These are phyloP conservation scores for Neopipo cinnamomea DNA, from an alignment of 2,113 vertebrate genomes.

Conservation along the genomic window DNA sequence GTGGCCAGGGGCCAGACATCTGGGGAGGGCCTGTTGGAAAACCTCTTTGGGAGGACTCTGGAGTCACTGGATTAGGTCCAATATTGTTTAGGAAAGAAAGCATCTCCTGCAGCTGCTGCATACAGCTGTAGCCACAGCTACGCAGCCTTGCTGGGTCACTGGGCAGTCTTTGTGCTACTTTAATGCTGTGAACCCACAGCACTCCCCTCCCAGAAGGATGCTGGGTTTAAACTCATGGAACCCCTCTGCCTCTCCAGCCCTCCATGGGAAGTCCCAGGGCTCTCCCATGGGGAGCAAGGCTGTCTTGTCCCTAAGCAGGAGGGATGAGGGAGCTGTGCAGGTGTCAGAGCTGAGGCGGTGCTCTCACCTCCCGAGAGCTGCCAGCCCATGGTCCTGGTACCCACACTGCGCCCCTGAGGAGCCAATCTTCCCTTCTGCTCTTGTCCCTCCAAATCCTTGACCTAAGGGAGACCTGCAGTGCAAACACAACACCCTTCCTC, in stretches of 20 bases:
- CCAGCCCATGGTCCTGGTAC: neutral
- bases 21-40: neutral
- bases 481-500: neutral
- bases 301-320: neutral
- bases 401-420: accelerated
- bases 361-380: neutral
- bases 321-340: neutral
- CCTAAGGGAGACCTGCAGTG: neutral
- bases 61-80: neutral
- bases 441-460: neutral
- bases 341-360: neutral
- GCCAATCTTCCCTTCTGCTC: neutral
- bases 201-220: accelerated
- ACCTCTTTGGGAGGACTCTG: neutral
- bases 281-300: neutral
- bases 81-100: neutral
- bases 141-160: accelerated
- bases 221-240: accelerated
- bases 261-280: neutral
- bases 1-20: accelerated
- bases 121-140: neutral
- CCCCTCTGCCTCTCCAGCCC: neutral
- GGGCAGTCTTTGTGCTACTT: neutral
- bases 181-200: accelerated
- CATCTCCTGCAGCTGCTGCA: neutral